phyloP scores from a whole-genome alignment of 1,140 invertebrate genomes.

The Phortica variegata region DNA sequence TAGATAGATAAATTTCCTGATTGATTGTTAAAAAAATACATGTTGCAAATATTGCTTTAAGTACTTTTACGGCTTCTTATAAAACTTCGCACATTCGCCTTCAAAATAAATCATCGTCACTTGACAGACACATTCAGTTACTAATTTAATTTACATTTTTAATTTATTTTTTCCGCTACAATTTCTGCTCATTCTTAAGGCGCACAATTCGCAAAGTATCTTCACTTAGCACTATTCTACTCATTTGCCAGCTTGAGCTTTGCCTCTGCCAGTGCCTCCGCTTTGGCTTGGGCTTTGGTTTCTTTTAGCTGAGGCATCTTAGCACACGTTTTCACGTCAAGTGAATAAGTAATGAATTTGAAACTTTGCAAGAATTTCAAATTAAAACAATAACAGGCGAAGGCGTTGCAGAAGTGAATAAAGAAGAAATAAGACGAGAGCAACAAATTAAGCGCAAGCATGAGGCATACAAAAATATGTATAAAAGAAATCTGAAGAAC shows the following conservation, averaged over 20 bases:
- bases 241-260: too few species aligned
- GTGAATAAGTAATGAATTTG: conserved; percentile 55
- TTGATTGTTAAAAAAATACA: too few species aligned
- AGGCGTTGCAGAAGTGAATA: not conserved
- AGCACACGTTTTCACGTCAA: conserved; percentile 28
- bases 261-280: conserved; percentile 1
- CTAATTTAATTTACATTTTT: conserved; percentile 56
- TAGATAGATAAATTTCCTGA: too few species aligned
- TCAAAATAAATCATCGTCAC: conserved; percentile 51
- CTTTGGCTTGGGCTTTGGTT: conserved; percentile 6
- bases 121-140: conserved; percentile 54
- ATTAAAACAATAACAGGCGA: conserved; percentile 50
- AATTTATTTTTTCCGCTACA: conserved; percentile 35
- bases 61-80: too few species aligned
- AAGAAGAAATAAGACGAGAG: conserved; percentile 19
- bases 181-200: conserved; percentile 16
- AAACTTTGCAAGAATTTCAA: conserved; percentile 53
- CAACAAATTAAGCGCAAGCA: not conserved
- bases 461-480: conserved; percentile 7
- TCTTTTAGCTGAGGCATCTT: not conserved
- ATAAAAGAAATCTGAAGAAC: conserved; percentile 27
- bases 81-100: too few species aligned
- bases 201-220: too few species aligned
- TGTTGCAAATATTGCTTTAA: too few species aligned
- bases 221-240: too few species aligned